phyloP scores from a whole-genome alignment of 1,140 invertebrate species.

The Lepidurus arcticus region DNA sequence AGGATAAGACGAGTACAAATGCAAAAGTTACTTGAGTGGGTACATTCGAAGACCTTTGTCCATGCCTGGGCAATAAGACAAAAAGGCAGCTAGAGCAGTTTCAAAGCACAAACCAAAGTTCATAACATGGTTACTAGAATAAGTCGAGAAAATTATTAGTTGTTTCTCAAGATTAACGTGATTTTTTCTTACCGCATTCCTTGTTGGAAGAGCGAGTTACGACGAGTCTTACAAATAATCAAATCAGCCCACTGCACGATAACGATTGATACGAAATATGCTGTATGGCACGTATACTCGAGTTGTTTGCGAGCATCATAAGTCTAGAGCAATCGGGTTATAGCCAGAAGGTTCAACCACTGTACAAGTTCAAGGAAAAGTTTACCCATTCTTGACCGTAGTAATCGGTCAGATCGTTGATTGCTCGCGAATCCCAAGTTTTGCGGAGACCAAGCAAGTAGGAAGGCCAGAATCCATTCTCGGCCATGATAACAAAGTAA shows the following conservation, averaged over 20 bases:
- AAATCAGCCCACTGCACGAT: conserved; percentile 98
- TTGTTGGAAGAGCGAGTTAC: conserved; percentile 93
- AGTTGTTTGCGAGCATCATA: conserved; percentile 89
- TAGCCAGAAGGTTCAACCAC: not conserved
- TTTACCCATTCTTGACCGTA: conserved; percentile 98
- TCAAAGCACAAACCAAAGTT: conserved; percentile 93
- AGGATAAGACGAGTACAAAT: conserved; percentile 26
- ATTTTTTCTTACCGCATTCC: conserved; percentile 57
- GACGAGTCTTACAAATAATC: conserved; percentile 96
- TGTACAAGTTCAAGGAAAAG: conserved; percentile 30
- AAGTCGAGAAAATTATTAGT: conserved; percentile 35
- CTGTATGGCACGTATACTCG: conserved; percentile 96
- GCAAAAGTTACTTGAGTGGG: conserved; percentile 78
- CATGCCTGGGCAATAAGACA: conserved; percentile 94
- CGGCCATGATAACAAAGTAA: conserved; percentile 98
- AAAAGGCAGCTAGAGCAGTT: conserved; percentile 84
- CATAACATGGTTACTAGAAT: conserved; percentile 74
- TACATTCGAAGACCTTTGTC: conserved; percentile 93
- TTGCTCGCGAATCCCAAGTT: conserved; percentile 90
- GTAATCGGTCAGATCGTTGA: conserved; percentile 93
- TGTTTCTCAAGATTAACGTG: conserved; percentile 53
- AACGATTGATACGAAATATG: conserved; percentile 97
- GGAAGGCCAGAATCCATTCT: conserved; percentile 88
- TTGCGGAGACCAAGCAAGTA: conserved; percentile 84
- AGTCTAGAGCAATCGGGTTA: conserved; percentile 59